Percentiles rank a stretch among this genome's conserved stretches.
phyloP scores from a whole-genome alignment of 2,797 vertebrate genomes.

The Pempheris klunzingeri region DNA sequence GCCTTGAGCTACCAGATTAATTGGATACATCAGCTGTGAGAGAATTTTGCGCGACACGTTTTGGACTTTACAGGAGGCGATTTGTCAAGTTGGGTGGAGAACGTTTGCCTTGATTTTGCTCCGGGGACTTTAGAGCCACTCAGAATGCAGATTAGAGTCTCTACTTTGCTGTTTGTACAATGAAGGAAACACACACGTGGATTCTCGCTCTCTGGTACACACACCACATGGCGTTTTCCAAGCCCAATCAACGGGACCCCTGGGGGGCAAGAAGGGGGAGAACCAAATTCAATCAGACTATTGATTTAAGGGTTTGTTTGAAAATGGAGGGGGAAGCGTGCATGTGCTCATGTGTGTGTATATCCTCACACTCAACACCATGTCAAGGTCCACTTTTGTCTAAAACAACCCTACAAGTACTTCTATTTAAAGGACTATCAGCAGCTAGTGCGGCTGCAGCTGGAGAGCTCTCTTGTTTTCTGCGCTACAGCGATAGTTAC shows the following conservation, averaged over 20 bases:
- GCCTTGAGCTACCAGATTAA: constrained; percentile 16
- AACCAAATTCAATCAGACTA: constrained; percentile 65
- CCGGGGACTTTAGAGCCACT: constrained; percentile 24
- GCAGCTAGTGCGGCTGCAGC: constrained; percentile 37
- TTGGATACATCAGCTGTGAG: constrained; percentile 18
- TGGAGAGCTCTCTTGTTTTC: constrained; percentile 40
- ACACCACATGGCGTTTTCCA: constrained; percentile 33
- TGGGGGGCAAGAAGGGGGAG: constrained; percentile 23
- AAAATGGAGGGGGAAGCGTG: constrained; percentile 35
- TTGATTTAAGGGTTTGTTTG: constrained; percentile 59
- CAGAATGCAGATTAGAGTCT: constrained; percentile 44
- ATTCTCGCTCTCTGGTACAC: not conserved
- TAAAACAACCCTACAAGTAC: constrained; percentile 43
- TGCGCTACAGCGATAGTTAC: constrained; percentile 17
- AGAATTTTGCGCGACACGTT: constrained; percentile 6
- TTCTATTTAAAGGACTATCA: constrained; percentile 66
- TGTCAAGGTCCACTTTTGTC: constrained; percentile 55
- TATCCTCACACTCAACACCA: constrained; percentile 36
- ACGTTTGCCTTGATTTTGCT: constrained; percentile 41
- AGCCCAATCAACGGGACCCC: constrained; percentile 54
- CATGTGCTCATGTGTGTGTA: constrained; percentile 25
- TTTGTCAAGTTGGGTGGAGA: constrained; percentile 22
- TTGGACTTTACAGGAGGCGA: constrained; percentile 1
- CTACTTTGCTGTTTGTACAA: constrained; percentile 23
- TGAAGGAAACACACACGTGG: constrained; percentile 38